Evolutionary conservation across 2,113 vertebrate species (phyloP).

Genomic region (Tapirus terrestris): DNA sequence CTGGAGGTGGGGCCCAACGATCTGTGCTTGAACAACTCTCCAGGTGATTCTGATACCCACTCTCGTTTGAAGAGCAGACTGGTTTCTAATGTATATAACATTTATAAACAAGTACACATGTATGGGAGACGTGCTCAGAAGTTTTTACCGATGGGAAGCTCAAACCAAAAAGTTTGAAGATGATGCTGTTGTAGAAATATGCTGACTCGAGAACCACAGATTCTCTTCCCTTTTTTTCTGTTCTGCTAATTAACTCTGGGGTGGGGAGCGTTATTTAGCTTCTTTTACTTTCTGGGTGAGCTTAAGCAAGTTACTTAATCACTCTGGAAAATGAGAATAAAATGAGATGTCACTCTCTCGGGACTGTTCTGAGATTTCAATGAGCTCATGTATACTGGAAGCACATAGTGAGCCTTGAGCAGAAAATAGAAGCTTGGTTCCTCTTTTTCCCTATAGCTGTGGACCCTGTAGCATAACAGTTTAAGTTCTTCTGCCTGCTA

Average conservation of each 20-base stretch:
- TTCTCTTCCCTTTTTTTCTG: not conserved
- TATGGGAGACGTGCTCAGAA: not conserved
- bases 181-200: not conserved
- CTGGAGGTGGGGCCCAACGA: not conserved
- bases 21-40: not conserved
- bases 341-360: not conserved
- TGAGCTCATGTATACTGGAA: not conserved
- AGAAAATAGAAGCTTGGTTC: not conserved
- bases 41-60: not conserved
- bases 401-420: not conserved
- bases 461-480: not conserved
- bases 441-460: not conserved
- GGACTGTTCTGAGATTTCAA: not conserved
- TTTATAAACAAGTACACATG: not conserved
- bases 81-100: not conserved
- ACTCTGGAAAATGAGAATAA: not conserved
- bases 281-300: not conserved
- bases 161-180: not conserved
- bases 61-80: not conserved
- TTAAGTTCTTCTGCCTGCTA: not conserved
- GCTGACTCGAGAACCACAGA: not conserved
- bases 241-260: not conserved
- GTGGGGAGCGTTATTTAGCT: not conserved
- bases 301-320: not conserved
- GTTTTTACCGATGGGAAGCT: not conserved